Evolutionary conservation across 1,140 invertebrate species (phyloP), one percentile per base, ranked within the genome.

Genomic region (Cylas formicarius): DNA sequence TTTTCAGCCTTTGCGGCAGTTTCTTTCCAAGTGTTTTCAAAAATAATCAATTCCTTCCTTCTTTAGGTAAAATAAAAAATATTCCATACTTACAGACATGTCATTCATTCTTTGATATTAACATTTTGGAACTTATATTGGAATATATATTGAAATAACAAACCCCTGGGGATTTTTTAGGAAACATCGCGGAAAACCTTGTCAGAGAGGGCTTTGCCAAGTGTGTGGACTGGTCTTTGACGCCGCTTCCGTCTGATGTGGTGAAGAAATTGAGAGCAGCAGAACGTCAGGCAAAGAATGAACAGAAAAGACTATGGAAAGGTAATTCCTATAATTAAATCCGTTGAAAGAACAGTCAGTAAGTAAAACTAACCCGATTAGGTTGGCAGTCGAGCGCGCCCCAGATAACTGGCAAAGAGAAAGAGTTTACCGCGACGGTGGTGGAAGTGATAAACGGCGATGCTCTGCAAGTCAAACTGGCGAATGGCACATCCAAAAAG

Each of bases 151-250:
- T n/a, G n/a, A n/a, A n/a, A n/a, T n/a, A n/a, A n/a, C n/a, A n/a
- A n/a, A n/a, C n/a, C n/a, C n/a, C n/a, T n/a, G n/a, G n/a, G n/a
- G n/a, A n/a, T n/a, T 5, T 31, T 13, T 31, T 21, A 37, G 35
- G 91, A 71, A 97, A 97, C 60, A 99, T 99, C 67, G 93, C 96
- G 0, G 94, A 97, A 63, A 74, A 84, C 28, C 69, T 99, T 26
- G 63, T 99, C 34, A 78, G 70, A 48, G 61, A 60, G 39, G 60
- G 96, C 16, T 91, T 95, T 60, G 96, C 92, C 0, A 83, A 81
- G 61, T 97, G 93, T 62, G 90, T 97, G n/a, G 94, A 98, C 63
- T 97, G 93, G 93, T 94, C 90, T 6, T 86, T 99, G 67, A 84
- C 80, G 18, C 81, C 86, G 23, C 87, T 93, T 58, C 86, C 86